Conservation (phyloP, 2,888 invertebrate genomes). For the Deilephila porcellus region DNA sequence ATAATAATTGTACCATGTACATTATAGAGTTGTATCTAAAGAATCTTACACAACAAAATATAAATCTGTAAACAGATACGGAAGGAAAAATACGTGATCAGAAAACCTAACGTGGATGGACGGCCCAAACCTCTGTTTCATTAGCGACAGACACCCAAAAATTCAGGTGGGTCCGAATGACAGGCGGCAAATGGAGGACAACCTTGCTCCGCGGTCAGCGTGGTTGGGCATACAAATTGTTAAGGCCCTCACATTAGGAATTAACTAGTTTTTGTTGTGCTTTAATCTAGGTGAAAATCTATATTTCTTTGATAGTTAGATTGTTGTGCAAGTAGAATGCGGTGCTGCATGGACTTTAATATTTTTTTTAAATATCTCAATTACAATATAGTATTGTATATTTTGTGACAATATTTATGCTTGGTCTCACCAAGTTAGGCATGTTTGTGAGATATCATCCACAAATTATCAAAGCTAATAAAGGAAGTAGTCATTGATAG, state of each 20-base stretch:
- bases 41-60: neutral
- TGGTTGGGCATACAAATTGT: conserved; percentile 46
- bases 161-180: conserved; percentile 36
- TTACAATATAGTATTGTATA: too few relatives aligned
- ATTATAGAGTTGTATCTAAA: neutral
- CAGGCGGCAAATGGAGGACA: conserved; percentile 44
- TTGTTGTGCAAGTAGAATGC: too few relatives aligned
- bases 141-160: conserved; percentile 44
- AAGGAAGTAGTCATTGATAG: too few relatives aligned
- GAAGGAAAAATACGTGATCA: conserved; percentile 12
- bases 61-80: neutral
- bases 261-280: conserved; percentile 3
- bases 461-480: too few relatives aligned
- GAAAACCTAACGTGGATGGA: conserved; percentile 1
- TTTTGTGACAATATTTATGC: too few relatives aligned
- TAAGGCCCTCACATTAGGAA: conserved; percentile 16
- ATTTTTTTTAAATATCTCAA: too few relatives aligned
- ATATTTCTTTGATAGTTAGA: too few relatives aligned
- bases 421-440: too few relatives aligned
- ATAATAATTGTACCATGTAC: too few relatives aligned
- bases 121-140: conserved; percentile 37
- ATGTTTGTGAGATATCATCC: too few relatives aligned
- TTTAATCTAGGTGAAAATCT: neutral
- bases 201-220: conserved; percentile 35
- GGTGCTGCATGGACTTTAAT: too few relatives aligned